A percentile compares a stretch with the other conserved stretches of the same genome.
These are phyloP conservation scores for Sycobia sp. DNA, from an alignment of 1,140 invertebrate species.

Conservation along the genomic window DNA sequence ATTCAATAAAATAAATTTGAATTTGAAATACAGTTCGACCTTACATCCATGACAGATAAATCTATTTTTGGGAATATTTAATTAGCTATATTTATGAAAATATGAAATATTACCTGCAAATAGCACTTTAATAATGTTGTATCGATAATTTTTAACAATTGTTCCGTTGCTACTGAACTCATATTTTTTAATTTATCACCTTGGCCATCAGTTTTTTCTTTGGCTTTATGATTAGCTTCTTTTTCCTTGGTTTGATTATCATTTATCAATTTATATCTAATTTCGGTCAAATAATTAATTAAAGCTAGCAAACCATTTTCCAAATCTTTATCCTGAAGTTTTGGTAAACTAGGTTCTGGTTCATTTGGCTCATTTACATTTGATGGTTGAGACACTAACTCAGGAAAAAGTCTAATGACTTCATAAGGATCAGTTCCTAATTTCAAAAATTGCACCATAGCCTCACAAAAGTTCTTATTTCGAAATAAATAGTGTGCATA, in stretches of 20 bases:
- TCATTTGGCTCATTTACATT: constrained; percentile 64
- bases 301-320: constrained; percentile 88
- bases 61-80: too few relatives aligned
- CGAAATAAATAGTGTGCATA: constrained; percentile 91
- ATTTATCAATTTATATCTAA: constrained; percentile 67
- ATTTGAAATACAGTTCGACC: background rate
- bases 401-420: constrained; percentile 92
- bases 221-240: constrained; percentile 46
- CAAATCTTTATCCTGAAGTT: constrained; percentile 81
- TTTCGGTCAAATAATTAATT: constrained; percentile 86
- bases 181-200: constrained; percentile 52
- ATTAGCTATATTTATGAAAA: too few relatives aligned
- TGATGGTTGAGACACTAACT: constrained; percentile 74
- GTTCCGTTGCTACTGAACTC: constrained; percentile 51
- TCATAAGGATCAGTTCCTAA: constrained; percentile 90
- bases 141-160: constrained; percentile 90
- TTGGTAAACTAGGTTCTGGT: constrained; percentile 57
- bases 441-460: constrained; percentile 89
- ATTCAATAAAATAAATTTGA: too few relatives aligned
- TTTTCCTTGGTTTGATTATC: constrained; percentile 56
- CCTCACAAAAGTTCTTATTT: constrained; percentile 83
- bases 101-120: constrained; percentile 70
- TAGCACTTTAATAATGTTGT: constrained; percentile 97
- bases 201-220: constrained; percentile 56
- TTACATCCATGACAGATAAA: too few relatives aligned